Evolutionary conservation across 1,140 invertebrate genomes (phyloP), one percentile per base, ranked within the genome.

Genomic region (Chlorops oryzae): DNA sequence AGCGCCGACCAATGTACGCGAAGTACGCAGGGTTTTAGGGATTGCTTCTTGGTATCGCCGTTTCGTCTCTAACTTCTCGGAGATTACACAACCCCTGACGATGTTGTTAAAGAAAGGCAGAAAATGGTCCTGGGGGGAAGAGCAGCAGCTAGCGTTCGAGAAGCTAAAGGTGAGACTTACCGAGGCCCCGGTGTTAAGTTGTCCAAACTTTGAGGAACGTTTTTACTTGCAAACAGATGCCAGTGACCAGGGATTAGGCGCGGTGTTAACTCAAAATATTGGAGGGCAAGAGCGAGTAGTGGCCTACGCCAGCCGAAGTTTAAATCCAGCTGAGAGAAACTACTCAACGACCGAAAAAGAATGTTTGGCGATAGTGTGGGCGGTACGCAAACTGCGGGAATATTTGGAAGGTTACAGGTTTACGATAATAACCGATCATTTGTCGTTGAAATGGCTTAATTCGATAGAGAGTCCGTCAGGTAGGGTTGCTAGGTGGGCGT

Each of bases 171-270:
- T 7, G 2, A 10, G 3, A 20, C 21, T 54, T 3, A 24, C n/a
- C 3, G n/a, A 23, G 3, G 52, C 23, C 5, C 52, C 43, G 3
- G 42, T 51, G 0, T 20, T 54, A 22, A 37, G 37, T 1, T 51
- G 44, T 13, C 52, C 48, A 2, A 38, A 51, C 12, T 54, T 54
- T 27, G 10, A 13, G n/a, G 12, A 20, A 18, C 21, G 23, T 5
- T 45, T 45, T 20, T 9, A 10, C 9, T 9, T 32, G 9, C 46
- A 41, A 13, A 63, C 56, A 2, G 59, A 65, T 25, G 62, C 60
- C 5, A 59, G 53, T 23, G 55, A 62, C 12, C 37, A 50, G 25
- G 63, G 63, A 5, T 41, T 65, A 9, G 57, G 56, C 7, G 61
- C 55, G 0, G 51, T 62, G 5, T 17, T 68, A 4, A 61, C 59